Conservation (phyloP, 2,113 vertebrate genomes). For the Ariopsis seemanni region DNA sequence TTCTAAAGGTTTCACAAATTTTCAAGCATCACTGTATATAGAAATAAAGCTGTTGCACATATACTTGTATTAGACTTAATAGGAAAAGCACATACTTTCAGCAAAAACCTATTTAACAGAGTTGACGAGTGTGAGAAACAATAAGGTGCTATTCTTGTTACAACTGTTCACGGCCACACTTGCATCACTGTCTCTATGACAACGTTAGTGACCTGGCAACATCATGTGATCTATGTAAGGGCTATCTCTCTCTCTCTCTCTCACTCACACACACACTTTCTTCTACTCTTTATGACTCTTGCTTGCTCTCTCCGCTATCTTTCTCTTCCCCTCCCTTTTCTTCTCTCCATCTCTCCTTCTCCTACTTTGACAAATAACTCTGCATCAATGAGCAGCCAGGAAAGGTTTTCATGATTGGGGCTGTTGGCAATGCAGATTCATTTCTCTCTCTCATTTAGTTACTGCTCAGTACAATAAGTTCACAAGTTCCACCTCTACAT, state of each 20-base stretch:
- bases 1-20: too few species aligned
- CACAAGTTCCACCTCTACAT: conserved; percentile 23
- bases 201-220: conserved; percentile 63
- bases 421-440: conserved; percentile 33
- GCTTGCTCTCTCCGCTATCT: neutral
- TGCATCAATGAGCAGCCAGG: conserved; percentile 52
- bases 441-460: conserved; percentile 34
- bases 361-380: conserved; percentile 45
- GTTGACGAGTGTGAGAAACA: neutral
- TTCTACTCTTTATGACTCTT: neutral
- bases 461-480: conserved; percentile 36
- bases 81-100: neutral
- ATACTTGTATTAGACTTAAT: neutral
- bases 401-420: conserved; percentile 29
- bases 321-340: neutral
- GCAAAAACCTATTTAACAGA: conserved; percentile 14
- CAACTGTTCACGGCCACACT: conserved; percentile 28
- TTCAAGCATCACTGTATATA: too few species aligned
- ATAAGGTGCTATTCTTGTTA: conserved; percentile 27
- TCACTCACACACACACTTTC: neutral
- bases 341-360: neutral
- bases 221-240: conserved; percentile 61
- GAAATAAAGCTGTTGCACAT: neutral
- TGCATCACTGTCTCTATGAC: conserved; percentile 59
- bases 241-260: conserved; percentile 46